Base-by-base conservation (phyloP, 1,140 invertebrate species). In the Panagrolaimus sp. region DNA sequence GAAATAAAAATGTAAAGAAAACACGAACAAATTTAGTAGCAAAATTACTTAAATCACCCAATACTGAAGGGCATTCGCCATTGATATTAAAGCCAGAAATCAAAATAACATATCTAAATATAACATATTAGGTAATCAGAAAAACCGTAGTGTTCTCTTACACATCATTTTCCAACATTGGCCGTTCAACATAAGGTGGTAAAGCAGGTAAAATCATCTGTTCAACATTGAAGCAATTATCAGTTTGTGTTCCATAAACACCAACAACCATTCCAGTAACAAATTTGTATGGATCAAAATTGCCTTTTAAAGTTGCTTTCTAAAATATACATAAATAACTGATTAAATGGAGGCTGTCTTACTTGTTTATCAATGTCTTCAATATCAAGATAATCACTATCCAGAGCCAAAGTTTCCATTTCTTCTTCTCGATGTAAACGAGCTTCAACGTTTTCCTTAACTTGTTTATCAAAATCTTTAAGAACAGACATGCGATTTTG, bases 391-490 rank as follows among this genome's bases (percentile, higher is more conserved):
- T 14, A 28, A 58, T 58, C 52, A 3, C 21, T 58, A 6, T 58
- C 52, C 15, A 28, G 17, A 5, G n/a, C 52, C 3, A 58, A 28
- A 0, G 52, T 21, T 12, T 26, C 52, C 15, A 10, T 28, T 1
- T 58, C 52, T 58, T 58, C 52, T 8, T 58, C 17, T 38, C 32
- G 2, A 4, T 38, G 32, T 7, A 38, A 58, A 21, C 52, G 10
- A 17, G 0, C 15, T 21, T 21, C 52, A 21, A 3, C 17, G 15
- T 44, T 17, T 28, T 44, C 63, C 24, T 65, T 32, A n/a, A 2
- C 63, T 3, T 17, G 63, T 32, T 65, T 32, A 21, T 58, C 52
- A 58, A 58, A 58, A 21, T 28, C 52, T 28, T 58, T 58, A 21
- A 58, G 14, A 58, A 58, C 52, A 17, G 52, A 12, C 52, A 28